phyloP scores from a whole-genome alignment of 2,888 invertebrate genomes.

The Hirtodrosophila alboralis region DNA sequence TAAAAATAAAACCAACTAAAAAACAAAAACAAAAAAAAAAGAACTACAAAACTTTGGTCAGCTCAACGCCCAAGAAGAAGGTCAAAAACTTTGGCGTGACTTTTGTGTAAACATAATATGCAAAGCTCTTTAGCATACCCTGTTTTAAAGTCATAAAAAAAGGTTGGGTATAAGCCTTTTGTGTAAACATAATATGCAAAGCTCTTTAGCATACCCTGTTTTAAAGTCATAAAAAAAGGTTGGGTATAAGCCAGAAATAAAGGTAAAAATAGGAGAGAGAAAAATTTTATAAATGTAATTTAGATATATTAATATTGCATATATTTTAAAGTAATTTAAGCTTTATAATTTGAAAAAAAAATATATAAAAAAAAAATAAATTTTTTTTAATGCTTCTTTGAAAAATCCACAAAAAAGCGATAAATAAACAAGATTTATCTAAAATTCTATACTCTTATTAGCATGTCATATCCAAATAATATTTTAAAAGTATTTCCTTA shows the following conservation, averaged over 20 bases:
- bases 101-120: constrained; percentile 65
- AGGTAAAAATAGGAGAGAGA: too few relatives aligned
- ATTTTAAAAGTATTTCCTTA: background rate
- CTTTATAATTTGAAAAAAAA: too few relatives aligned
- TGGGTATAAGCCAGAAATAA: too few relatives aligned
- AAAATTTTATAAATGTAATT: too few relatives aligned
- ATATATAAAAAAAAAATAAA: too few relatives aligned
- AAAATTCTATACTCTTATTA: background rate
- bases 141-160: background rate
- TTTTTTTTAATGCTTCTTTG: too few relatives aligned
- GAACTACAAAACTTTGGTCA: constrained; percentile 33
- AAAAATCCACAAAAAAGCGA: too few relatives aligned
- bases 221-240: background rate
- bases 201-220: constrained; percentile 26
- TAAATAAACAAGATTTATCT: too few relatives aligned
- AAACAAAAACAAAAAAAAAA: constrained; percentile 18
- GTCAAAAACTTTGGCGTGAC: constrained; percentile 62
- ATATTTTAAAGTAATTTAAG: too few relatives aligned
- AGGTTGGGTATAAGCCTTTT: constrained; percentile 52
- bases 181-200: constrained; percentile 63
- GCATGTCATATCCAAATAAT: background rate
- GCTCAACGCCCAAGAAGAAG: constrained; percentile 65
- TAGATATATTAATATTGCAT: too few relatives aligned
- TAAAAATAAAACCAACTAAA: constrained; percentile 24
- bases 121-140: constrained; percentile 37